These are phyloP conservation scores for Halcyon leucocephala DNA, from an alignment of 2,797 vertebrate genomes.

Conservation along the genomic window DNA sequence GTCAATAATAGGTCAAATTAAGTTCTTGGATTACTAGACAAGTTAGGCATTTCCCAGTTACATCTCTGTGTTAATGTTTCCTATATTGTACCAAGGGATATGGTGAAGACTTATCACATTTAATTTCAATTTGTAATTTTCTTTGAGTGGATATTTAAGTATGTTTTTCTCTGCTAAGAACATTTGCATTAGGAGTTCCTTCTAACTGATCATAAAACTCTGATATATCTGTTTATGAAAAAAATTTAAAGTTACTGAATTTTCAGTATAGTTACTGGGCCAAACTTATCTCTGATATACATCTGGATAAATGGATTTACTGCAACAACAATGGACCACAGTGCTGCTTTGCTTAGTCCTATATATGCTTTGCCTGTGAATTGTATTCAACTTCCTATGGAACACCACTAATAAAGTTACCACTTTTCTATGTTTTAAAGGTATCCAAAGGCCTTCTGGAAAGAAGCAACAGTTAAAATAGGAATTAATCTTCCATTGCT, in stretches of 20 bases:
- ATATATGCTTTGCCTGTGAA: background rate
- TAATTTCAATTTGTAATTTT: background rate
- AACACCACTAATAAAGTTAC: background rate
- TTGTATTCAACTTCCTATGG: background rate
- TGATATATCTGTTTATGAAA: background rate
- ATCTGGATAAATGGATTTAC: background rate
- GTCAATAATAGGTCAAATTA: background rate
- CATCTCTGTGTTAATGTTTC: background rate
- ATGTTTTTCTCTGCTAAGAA: background rate
- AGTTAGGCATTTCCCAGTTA: background rate
- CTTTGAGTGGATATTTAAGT: background rate
- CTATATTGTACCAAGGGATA: background rate
- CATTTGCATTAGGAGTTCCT: background rate
- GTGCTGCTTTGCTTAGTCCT: background rate
- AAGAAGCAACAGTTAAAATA: background rate
- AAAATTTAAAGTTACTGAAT: background rate
- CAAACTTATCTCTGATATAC: background rate
- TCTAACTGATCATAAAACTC: background rate
- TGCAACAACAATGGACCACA: background rate
- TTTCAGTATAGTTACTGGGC: background rate
- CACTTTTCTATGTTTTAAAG: background rate
- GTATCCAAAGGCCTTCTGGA: background rate
- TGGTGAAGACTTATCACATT: background rate
- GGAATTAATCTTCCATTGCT: background rate
- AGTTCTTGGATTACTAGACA: conserved; percentile 5